Base-by-base conservation (phyloP, 2,797 vertebrate genomes). In the Natrix natrix region DNA sequence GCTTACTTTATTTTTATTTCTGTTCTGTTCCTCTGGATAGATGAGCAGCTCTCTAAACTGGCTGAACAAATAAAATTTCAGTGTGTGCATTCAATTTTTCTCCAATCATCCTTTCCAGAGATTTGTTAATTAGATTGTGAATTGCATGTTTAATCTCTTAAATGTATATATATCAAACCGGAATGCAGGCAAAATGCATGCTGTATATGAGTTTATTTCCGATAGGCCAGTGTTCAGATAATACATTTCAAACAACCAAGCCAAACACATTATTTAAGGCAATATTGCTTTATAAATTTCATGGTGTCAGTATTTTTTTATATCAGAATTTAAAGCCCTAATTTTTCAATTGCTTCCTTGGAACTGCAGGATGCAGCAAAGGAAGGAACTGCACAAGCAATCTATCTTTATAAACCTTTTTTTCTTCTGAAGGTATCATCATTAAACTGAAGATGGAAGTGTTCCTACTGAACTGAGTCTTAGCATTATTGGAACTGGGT, bases 401-500 rank as follows among this genome's bases (percentile, higher is more conserved):
- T 93, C 57, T 93, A 92, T 78, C 83, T 97, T 90, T 96, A 96
- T 97, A 96, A 96, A 93, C 78, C 88, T 90, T 96, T 32, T 74
- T 74, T 28, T 93, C 94, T 95, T 93, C 95, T 93, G 91, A 89
- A 94, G 92, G 92, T 96, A 59, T 94, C 83, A 48, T 83, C 94
- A 93, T 94, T 66, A 32, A 56, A 66, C 90, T 93, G 74, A 74
- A 88, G 89, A 54, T 94, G 93, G 92, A 95, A 93, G 88, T 94
- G 88, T 91, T 95, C 92, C 59, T 96, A 66, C 61, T 94, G 55
- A 88, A 56, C 61, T 89, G 52, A 86, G 87, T 91, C 91, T 56
- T 94, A 55, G 28, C 86, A 95, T 32, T 91, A 6, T 61, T 32
- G 57, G 78, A 60, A 92, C 87, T 91, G 94, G 0, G 4, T 52